Conservation (phyloP, 2,888 invertebrate species). For the Stegophylla sp. region DNA sequence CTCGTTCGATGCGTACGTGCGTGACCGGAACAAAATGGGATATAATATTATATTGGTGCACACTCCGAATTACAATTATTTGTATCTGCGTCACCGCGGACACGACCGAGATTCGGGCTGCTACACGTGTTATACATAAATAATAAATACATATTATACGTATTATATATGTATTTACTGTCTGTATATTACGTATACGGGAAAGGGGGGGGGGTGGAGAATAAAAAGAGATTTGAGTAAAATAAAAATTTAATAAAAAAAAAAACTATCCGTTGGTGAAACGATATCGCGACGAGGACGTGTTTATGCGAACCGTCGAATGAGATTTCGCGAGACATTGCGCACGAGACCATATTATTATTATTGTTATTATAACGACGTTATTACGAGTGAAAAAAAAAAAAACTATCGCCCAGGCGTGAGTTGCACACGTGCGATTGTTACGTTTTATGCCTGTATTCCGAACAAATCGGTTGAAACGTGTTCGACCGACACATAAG, state of each 20-base stretch:
- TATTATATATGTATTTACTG: neutral
- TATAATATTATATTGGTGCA: too few relatives aligned
- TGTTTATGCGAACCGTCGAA: neutral
- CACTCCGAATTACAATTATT: neutral
- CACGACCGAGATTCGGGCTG: neutral
- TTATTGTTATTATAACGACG: neutral
- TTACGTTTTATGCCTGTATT: too few relatives aligned
- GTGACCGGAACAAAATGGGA: slow-evolving; percentile 46
- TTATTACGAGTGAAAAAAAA: too few relatives aligned
- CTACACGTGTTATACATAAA: too few relatives aligned
- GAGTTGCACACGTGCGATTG: neutral
- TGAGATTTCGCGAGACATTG: slow-evolving; percentile 7
- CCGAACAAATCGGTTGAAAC: too few relatives aligned
- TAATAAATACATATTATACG: too few relatives aligned
- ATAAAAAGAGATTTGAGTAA: neutral
- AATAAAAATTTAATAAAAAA: neutral
- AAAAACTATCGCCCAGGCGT: neutral
- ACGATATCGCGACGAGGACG: neutral
- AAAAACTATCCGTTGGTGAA: neutral
- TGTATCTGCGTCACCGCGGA: neutral
- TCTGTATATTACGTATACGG: too few relatives aligned
- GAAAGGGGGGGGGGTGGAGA: neutral
- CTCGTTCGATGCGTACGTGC: slow-evolving; percentile 1
- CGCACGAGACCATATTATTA: neutral
- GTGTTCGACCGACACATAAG: too few relatives aligned